Percentiles rank a stretch among this genome's conserved stretches.
These are phyloP conservation scores for Mus minutoides DNA, from an alignment of 2,797 vertebrate genomes.

Conservation along the genomic window DNA sequence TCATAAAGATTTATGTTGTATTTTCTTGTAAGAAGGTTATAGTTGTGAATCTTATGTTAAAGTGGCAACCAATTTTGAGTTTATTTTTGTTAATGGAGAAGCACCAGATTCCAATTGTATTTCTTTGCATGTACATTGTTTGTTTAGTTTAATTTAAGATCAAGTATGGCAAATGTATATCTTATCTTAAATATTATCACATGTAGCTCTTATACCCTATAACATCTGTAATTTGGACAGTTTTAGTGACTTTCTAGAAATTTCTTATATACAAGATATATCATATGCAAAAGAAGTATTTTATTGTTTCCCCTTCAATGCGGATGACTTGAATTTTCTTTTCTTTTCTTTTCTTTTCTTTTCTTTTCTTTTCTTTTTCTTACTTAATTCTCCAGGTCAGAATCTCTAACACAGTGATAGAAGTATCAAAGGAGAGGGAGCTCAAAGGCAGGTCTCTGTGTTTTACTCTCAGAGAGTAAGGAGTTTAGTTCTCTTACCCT, in stretches of 20 bases:
- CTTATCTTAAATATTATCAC: neutral
- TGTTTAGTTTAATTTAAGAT: slow-evolving; percentile 39
- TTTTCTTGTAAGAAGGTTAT: slow-evolving; percentile 51
- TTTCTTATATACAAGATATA: neutral
- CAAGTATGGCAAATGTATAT: neutral
- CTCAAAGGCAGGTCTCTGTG: neutral
- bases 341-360: neutral
- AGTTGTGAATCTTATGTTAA: slow-evolving; percentile 26
- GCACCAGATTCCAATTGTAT: neutral
- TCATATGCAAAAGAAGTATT: neutral
- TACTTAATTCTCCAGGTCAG: neutral
- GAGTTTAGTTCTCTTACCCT: neutral
- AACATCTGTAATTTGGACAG: slow-evolving; percentile 17
- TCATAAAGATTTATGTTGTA: neutral
- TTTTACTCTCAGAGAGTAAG: neutral
- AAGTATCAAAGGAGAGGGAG: neutral
- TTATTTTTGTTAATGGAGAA: neutral
- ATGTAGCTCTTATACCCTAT: neutral
- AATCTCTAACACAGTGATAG: neutral
- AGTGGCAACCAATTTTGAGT: slow-evolving; percentile 3
- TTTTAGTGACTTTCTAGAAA: neutral
- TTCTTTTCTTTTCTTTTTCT: neutral
- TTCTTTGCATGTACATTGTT: neutral
- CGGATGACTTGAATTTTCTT: neutral
- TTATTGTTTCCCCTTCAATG: neutral